Conservation (phyloP, 2,113 vertebrate species). For the Gasterosteus aculeatus region DNA sequence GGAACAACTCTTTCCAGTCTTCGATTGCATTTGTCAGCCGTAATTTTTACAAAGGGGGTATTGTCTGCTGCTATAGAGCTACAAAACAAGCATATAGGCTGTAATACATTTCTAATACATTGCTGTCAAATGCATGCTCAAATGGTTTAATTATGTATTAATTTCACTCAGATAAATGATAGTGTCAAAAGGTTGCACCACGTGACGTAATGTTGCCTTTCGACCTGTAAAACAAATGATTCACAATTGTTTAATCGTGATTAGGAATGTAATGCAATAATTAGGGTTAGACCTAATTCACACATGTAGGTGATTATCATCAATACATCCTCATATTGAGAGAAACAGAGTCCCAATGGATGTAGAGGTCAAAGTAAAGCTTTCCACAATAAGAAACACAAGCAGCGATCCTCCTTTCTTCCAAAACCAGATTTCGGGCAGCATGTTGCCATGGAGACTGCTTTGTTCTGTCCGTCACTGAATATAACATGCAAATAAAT, state of each 20-base stretch:
- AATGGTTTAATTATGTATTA: background rate
- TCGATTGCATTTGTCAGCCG: background rate
- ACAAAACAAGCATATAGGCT: background rate
- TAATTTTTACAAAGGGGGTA: background rate
- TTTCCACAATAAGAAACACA: constrained; percentile 15
- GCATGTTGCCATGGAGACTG: constrained; percentile 52
- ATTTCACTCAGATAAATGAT: background rate
- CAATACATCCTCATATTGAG: too few species aligned
- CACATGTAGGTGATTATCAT: background rate
- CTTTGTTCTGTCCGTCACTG: constrained; percentile 19
- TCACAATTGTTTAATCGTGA: background rate
- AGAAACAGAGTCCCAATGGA: background rate
- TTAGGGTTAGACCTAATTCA: background rate
- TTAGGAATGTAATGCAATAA: background rate
- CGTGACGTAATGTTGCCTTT: background rate
- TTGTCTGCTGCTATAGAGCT: background rate
- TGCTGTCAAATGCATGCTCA: background rate
- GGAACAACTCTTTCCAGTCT: background rate
- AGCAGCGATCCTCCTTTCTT: constrained; percentile 10
- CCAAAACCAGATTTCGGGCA: constrained; percentile 41
- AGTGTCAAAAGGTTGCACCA: background rate
- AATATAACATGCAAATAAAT: background rate
- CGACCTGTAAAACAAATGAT: background rate
- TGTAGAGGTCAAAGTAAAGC: constrained; percentile 30
- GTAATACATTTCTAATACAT: background rate